phyloP scores from a whole-genome alignment of 2,888 invertebrate genomes.

The Andricus quercusramuli region DNA sequence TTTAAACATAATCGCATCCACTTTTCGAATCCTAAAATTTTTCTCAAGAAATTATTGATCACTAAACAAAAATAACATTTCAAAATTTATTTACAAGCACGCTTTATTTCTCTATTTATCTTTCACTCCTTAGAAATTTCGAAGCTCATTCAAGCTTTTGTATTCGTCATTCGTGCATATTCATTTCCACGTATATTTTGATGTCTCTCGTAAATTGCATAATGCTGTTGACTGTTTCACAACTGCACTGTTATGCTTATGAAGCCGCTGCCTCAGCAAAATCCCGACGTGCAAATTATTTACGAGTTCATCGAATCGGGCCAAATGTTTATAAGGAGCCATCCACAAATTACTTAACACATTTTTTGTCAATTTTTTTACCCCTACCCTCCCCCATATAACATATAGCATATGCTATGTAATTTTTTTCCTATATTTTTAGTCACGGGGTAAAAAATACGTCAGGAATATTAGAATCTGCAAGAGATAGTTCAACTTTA shows the following conservation, averaged over 20 bases:
- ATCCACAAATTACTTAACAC: too few species aligned
- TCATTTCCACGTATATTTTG: not conserved
- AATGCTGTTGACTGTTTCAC: conserved; percentile 32
- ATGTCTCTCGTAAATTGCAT: conserved; percentile 24
- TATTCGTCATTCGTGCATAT: not conserved
- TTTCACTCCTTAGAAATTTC: not conserved
- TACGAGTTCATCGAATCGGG: conserved; percentile 19
- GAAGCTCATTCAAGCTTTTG: not conserved
- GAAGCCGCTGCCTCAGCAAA: conserved; percentile 34
- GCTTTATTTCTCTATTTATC: not conserved
- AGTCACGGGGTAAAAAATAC: too few species aligned
- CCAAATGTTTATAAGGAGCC: conserved; percentile 5
- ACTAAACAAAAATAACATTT: not conserved
- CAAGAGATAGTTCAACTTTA: too few species aligned
- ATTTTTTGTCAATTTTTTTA: too few species aligned
- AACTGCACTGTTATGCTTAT: conserved; percentile 15
- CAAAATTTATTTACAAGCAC: not conserved
- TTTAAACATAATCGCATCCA: too few species aligned
- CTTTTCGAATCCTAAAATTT: too few species aligned
- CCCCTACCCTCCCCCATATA: too few species aligned
- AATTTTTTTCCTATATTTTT: too few species aligned
- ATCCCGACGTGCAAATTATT: conserved; percentile 4
- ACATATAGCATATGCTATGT: too few species aligned
- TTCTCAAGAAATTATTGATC: not conserved
- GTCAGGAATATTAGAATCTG: too few species aligned